Evolutionary conservation across 2,113 vertebrate genomes (phyloP), one percentile per base, ranked within the genome.

Genomic region (Salminus brasiliensis): DNA sequence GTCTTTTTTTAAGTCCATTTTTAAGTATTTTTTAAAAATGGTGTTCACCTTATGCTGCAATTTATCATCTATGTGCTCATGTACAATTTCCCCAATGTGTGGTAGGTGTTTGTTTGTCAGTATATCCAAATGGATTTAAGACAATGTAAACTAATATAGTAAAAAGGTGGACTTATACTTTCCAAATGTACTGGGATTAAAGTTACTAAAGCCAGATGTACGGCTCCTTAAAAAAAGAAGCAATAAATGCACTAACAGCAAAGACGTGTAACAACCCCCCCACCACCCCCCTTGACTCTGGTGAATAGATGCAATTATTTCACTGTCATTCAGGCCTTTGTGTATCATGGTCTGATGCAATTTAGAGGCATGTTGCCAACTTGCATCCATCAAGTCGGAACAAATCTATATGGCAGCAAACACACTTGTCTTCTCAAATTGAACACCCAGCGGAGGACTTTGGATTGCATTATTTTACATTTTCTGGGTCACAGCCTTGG

Each of bases 371-470:
- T 34, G 47, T 1, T 39, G 32, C 32, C 30, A 36, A 13, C 32
- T 36, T 39, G 59, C 5, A 1, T 10, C 25, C 23, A 59, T 21
- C 32, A 41, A 47, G 39, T 30, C 5, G 23, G 9, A 60, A 45
- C 57, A 62, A 49, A 68, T 49, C 16, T 68, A 34, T 36, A 67
- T 41, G 23, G 36, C 74, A 65, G 49, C 43, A 67, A 76, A 41
- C 47, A 34, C 49, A 68, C 21, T 36, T 49, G 8, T 55, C 52
- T 25, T 68, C 15, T 29, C 41, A 0, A 57, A 21, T 27, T 18
- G 2, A 68, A 25, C 63, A n/a, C 36, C 49, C 16, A 7, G 18
- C 6, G 29, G 12, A 29, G 10, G 18, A 60, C 34, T 16, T 36
- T 67, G 15, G 62, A 52, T 41, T 63, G 74, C 62, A 25, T 49